phyloP scores from a whole-genome alignment of 2,113 vertebrate species.

The Excalfactoria chinensis region DNA sequence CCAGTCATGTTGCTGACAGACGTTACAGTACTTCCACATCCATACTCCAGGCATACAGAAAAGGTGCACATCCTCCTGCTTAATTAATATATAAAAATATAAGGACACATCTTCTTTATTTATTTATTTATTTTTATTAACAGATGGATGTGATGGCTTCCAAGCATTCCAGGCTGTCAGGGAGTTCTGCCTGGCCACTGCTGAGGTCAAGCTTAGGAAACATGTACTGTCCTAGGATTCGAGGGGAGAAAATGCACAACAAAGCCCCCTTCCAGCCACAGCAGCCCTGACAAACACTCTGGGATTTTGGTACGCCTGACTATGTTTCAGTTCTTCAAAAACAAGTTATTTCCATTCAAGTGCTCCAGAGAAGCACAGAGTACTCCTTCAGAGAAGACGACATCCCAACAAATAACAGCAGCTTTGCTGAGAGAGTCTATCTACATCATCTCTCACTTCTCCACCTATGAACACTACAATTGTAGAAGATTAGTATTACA shows the following conservation, averaged over 20 bases:
- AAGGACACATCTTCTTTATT: background rate
- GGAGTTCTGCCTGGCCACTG: background rate
- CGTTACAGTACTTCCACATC: background rate
- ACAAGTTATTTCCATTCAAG: background rate
- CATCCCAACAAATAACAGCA: background rate
- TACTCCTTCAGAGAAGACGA: background rate
- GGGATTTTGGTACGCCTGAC: background rate
- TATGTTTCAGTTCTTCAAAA: background rate
- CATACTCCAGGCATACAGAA: background rate
- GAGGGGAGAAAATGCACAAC: background rate
- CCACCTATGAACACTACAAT: background rate
- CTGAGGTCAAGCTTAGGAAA: background rate
- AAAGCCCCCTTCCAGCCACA: background rate
- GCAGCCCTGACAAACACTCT: background rate
- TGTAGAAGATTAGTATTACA: background rate
- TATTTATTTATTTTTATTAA: background rate
- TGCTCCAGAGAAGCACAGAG: background rate
- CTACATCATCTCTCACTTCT: background rate
- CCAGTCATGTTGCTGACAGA: background rate
- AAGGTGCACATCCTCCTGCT: background rate
- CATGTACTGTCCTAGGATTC: accelerated
- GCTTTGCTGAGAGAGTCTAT: background rate
- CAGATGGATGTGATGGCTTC: background rate
- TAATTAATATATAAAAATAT: background rate
- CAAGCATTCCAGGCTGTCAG: background rate